Evolutionary conservation across 30 jellyfish, hydroid and myxozoan species (phyloP).

Genomic region (Pseudorhiza aurosa): DNA sequence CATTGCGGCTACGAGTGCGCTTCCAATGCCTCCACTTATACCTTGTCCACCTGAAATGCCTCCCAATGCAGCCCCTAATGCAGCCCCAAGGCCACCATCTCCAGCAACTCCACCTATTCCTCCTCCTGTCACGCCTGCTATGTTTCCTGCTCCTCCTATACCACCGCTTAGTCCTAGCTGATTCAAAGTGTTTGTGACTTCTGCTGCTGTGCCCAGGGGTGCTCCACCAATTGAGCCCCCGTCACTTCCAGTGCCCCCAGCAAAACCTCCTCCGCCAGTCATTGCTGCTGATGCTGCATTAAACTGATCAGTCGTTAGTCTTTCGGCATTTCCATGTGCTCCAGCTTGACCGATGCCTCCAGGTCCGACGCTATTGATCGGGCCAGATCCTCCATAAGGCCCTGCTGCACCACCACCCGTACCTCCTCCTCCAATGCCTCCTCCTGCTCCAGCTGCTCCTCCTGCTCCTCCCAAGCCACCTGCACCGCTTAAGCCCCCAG

Average conservation of each 20-base stretch:
- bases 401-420: constrained; percentile 70
- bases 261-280: constrained; percentile 34
- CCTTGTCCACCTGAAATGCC: constrained; percentile 16
- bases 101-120: constrained; percentile 23
- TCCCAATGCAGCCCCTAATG: constrained; percentile 32
- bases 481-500: constrained; percentile 41
- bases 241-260: constrained; percentile 25
- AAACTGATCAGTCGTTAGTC: constrained; percentile 73
- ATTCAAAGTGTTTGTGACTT: neutral
- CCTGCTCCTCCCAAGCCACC: constrained; percentile 57
- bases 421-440: constrained; percentile 46
- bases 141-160: constrained; percentile 3
- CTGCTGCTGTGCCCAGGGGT: constrained; percentile 29
- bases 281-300: constrained; percentile 33
- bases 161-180: constrained; percentile 26
- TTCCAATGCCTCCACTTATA: constrained; percentile 17
- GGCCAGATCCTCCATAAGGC: constrained; percentile 73
- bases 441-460: constrained; percentile 44
- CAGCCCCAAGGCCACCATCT: constrained; percentile 26
- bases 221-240: constrained; percentile 41
- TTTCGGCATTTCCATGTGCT: constrained; percentile 66
- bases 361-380: constrained; percentile 47
- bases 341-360: constrained; percentile 55
- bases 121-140: constrained; percentile 9
- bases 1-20: constrained; percentile 15